Conservation (phyloP, 2,888 invertebrate species). For the Hesperia comma region DNA sequence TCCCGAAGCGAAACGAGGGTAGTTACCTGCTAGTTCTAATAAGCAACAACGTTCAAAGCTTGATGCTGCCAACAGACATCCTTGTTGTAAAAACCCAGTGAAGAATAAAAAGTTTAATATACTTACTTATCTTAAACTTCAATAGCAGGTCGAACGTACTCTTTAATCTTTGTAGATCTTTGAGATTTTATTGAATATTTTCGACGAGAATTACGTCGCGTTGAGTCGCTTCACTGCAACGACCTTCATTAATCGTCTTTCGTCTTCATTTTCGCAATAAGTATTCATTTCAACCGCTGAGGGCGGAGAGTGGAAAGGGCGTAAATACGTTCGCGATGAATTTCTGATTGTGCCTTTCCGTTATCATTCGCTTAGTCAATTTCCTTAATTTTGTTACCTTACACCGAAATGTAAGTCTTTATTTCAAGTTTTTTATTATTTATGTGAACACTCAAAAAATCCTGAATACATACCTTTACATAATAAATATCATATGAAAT, state of each 20-base stretch:
- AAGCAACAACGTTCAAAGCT: too few relatives aligned
- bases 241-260: constrained; percentile 36
- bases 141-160: neutral
- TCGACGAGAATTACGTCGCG: constrained; percentile 29
- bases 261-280: constrained; percentile 38
- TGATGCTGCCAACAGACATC: too few relatives aligned
- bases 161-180: constrained; percentile 1
- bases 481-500: too few relatives aligned
- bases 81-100: too few relatives aligned
- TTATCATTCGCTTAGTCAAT: constrained; percentile 75
- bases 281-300: constrained; percentile 33
- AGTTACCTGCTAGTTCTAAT: too few relatives aligned
- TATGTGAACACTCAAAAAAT: too few relatives aligned
- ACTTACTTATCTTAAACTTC: neutral
- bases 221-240: constrained; percentile 26
- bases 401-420: too few relatives aligned
- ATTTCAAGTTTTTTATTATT: too few relatives aligned
- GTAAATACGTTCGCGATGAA: constrained; percentile 63
- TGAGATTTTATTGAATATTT: constrained; percentile 37
- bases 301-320: constrained; percentile 22
- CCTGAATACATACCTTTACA: too few relatives aligned
- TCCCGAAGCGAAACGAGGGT: too few relatives aligned
- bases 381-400: constrained; percentile 45
- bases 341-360: constrained; percentile 80
- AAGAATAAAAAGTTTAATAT: too few relatives aligned